These are phyloP conservation scores for Saiga tatarica DNA, from an alignment of 2,113 vertebrate species.

Conservation along the genomic window DNA sequence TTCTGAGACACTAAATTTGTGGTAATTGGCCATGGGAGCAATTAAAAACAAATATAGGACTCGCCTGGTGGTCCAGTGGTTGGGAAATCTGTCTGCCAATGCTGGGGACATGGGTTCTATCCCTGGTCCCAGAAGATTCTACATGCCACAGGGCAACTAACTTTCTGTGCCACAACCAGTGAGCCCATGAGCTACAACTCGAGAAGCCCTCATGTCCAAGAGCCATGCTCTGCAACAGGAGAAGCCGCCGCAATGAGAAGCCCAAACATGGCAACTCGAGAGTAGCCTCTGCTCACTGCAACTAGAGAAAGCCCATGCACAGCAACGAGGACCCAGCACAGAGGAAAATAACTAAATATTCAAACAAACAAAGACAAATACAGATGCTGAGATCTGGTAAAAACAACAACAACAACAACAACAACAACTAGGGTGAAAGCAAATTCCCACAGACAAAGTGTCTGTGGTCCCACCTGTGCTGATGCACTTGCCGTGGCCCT, in stretches of 20 bases:
- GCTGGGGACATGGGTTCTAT: not conserved
- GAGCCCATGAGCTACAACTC: not conserved
- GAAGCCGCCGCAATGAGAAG: not conserved
- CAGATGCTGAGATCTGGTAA: not conserved
- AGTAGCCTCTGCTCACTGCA: not conserved
- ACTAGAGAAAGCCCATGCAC: not conserved
- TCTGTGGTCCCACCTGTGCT: not conserved
- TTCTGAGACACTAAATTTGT: not conserved
- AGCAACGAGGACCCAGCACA: not conserved
- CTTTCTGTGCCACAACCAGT: not conserved
- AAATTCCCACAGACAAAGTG: not conserved
- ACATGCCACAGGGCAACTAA: not conserved
- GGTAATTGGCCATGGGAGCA: not conserved
- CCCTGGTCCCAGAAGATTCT: not conserved
- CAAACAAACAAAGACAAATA: not conserved
- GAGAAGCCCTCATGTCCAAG: not conserved
- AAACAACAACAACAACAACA: not conserved
- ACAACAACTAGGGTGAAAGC: not conserved
- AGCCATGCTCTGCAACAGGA: not conserved
- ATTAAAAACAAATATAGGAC: not conserved
- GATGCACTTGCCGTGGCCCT: accelerated
- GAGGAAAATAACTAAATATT: not conserved
- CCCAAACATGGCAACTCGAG: accelerated
- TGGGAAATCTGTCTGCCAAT: not conserved
- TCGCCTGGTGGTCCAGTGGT: not conserved